Conservation (phyloP, 2,113 vertebrate species). For the Bos indicus region DNA sequence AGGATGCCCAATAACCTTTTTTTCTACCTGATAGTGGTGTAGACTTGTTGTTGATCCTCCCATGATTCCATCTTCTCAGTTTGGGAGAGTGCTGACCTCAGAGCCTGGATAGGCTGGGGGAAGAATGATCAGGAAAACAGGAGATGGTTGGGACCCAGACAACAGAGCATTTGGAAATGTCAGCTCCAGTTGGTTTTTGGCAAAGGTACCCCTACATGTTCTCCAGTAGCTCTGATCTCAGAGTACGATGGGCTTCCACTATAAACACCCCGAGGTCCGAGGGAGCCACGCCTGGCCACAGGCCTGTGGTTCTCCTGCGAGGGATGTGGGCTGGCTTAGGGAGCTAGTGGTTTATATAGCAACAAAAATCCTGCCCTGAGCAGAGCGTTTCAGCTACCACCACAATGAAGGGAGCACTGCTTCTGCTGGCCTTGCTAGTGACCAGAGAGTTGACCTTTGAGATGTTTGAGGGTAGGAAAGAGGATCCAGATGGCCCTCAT, state of each 20-base stretch:
- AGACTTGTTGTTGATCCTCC: neutral
- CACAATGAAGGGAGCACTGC: conserved; percentile 29
- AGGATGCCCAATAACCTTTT: neutral
- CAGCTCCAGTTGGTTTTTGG: neutral
- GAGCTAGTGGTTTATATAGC: neutral
- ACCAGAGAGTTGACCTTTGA: neutral
- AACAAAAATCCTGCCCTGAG: neutral
- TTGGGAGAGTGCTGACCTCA: neutral
- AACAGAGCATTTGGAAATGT: neutral
- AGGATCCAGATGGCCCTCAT: neutral
- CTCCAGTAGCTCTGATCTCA: neutral
- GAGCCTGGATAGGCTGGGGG: neutral
- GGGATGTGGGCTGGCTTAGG: neutral
- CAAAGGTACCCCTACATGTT: neutral
- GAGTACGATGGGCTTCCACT: neutral
- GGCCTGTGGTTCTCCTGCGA: neutral
- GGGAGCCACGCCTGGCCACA: neutral
- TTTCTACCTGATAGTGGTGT: neutral
- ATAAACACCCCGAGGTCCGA: too few species aligned
- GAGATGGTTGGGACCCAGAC: neutral
- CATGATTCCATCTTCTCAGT: neutral
- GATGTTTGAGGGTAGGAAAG: neutral
- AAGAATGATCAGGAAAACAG: neutral
- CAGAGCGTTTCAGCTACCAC: neutral
- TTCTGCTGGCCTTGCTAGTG: conserved; percentile 32